Evolutionary conservation across 2,797 vertebrate genomes (phyloP), one percentile per base, ranked within the genome.

Genomic region (Kryptolebias ocellatus): DNA sequence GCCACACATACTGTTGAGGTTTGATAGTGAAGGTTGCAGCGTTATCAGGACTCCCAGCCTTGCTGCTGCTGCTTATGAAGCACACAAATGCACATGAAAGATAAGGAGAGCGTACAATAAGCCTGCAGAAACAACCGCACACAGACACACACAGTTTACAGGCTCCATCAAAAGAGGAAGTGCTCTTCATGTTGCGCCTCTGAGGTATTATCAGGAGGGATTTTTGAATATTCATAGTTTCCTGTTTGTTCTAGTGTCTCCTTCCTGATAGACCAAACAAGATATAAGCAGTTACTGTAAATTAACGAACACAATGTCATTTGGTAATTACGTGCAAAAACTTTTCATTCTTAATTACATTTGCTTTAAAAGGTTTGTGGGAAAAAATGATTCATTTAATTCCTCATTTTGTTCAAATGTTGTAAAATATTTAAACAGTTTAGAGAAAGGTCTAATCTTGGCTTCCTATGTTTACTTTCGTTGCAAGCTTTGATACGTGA

Each of bases 41-140:
- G 55, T 79, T 80, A 78, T 78, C 82, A 64, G 34, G 17, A 42
- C 16, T 55, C 29, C 65, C 74, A 79, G 51, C 62, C 53, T 45
- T 74, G 51, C 44, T 73, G 37, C 73, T 72, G 24, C 59, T 61
- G 47, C 50, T 61, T 54, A 45, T 54, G 47, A 46, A 56, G 52
- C 20, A 46, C 53, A 64, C 58, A 69, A 63, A 68, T 74, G 65
- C 61, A 61, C 45, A 46, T 39, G 55, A 11, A 54, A 60, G 73
- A 83, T 82, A 83, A 74, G 58, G 61, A 28, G 37, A 31, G 37
- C 44, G 46, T 29, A 52, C 53, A 49, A 70, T 37, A 81, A 70
- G 53, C 64, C 14, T 60, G 53, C 59, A 63, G 39, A n/a, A 55
- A 74, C 18, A 58, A 15, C 51, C 39, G 34, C 55, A 68, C 39